Evolutionary conservation across 2,113 vertebrate genomes (phyloP).

Genomic region (Syngnathus scovelli): DNA sequence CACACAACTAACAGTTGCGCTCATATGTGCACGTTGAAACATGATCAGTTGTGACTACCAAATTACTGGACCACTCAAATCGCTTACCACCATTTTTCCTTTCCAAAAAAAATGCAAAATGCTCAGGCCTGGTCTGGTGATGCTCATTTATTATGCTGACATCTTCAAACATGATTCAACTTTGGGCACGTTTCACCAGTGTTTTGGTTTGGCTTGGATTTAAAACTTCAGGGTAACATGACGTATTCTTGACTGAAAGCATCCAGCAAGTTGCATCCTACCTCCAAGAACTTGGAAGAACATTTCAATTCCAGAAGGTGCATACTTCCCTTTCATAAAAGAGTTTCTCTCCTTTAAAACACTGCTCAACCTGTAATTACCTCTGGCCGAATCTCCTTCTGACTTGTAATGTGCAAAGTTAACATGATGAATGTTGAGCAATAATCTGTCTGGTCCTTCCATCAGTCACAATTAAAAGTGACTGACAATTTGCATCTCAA

Average conservation of each 20-base stretch:
- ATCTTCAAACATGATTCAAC: neutral
- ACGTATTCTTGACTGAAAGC: neutral
- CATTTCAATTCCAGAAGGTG: neutral
- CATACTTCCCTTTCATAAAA: neutral
- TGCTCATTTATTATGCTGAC: no score
- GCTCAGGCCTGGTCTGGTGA: no score
- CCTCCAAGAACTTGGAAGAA: neutral
- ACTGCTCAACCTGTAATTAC: constrained; percentile 50
- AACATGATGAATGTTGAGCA: constrained; percentile 52
- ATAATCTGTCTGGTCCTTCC: constrained; percentile 43
- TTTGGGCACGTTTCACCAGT: neutral
- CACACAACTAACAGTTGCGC: neutral
- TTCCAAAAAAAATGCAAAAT: neutral
- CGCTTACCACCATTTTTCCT: neutral
- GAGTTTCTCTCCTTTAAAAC: constrained; percentile 5
- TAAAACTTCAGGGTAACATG: neutral
- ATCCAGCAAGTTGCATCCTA: neutral
- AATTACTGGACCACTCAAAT: neutral
- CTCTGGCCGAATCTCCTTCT: constrained; percentile 55
- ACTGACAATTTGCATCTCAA: constrained; percentile 50
- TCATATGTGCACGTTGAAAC: neutral
- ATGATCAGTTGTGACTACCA: neutral
- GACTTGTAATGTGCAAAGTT: constrained; percentile 58
- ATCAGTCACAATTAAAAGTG: constrained; percentile 60
- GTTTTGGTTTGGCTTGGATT: neutral